Base-by-base conservation (phyloP, 2,888 invertebrate species). In the Mycalesis mineus region DNA sequence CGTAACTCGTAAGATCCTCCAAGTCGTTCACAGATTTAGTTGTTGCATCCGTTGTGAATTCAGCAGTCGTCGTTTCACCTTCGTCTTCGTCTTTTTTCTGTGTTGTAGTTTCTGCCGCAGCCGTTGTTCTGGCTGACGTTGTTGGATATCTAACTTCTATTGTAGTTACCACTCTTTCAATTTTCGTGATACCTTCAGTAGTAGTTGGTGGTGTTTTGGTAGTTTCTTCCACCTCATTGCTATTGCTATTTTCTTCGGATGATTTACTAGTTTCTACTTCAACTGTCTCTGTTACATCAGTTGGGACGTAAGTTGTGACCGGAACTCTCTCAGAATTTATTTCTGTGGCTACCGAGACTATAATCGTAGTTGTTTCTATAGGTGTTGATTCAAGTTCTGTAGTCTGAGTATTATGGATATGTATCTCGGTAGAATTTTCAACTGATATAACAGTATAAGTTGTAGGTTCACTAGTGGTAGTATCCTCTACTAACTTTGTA, bases 221-320 rank as follows among this genome's bases (percentile, higher is more conserved):
- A 13, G 67, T 68, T 57, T 75, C 70, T 67, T 78, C 71, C 55
- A 71, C 79, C 66, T 87, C 88, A 55, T 86, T 86, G 51, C 84
- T 85, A 8, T 77, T 76, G 55, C 81, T 88, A 56, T 80, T 87
- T 61, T 83, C 82, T 67, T 82, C 81, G 14, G 81, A 75, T 42
- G 70, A 28, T 45, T 36, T 71, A 52, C 68, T 78, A 4, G 67
- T 62, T 52, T 69, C 65, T 4, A 63, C 60, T 57, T 70, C 70
- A 29, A 81, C 81, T 50, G 78, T 80, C 57, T 83, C 82, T 37
- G 77, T 79, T 22, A 61, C 62, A 13, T 59, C 57, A 7, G 68
- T 65, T 15, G 64, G 48, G 17, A 62, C 64, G 0, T 69, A 69
- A 14, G 68, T 63, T 2, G 67, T 69, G 11, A 65, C 56, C 28